Evolutionary conservation across 2,888 invertebrate species (phyloP), one percentile per base, ranked within the genome.

Genomic region (Nowickia ferox): DNA sequence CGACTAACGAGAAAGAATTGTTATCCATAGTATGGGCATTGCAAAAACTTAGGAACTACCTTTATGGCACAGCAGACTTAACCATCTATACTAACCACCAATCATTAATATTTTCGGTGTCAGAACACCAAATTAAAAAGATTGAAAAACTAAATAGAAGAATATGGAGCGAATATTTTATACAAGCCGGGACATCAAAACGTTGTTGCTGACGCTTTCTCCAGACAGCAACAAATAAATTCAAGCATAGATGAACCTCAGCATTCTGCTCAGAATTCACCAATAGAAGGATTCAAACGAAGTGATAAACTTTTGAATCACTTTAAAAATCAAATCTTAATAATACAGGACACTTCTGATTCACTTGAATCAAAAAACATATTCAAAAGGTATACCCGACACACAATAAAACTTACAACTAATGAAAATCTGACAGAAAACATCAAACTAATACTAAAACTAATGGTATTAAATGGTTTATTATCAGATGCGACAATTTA

Each of bases 301-400:
- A 48, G 48, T n/a, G 53, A 53, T 19, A 53, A n/a, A n/a, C n/a
- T n/a, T n/a, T n/a, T n/a, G n/a, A n/a, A n/a, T n/a, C n/a, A n/a
- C n/a, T n/a, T n/a, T n/a, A n/a, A n/a, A n/a, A n/a, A n/a, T n/a
- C n/a, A n/a, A n/a, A n/a, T n/a, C n/a, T n/a, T n/a, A n/a, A n/a
- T n/a, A n/a, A n/a, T n/a, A n/a, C n/a, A n/a, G n/a, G n/a, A n/a
- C n/a, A n/a, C n/a, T n/a, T n/a, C 57, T 22, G 9, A 57, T 57
- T 57, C 30, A 57, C 22, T 57, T 30, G 22, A 57, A 57, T 57
- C 57, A 22, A 30, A 57, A 57, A 57, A 57, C 30, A 30, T 57
- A 30, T 57, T 57, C 57, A 57, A 53, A 53, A 53, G 53, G 53
- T 53, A 53, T 53, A 53, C 53, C 53, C 53, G 53, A 19, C 53